A percentile compares a stretch with the other conserved stretches of the same genome.
These are phyloP conservation scores for Micronisus gabar DNA, from an alignment of 2,113 vertebrate species.

Conservation along the genomic window DNA sequence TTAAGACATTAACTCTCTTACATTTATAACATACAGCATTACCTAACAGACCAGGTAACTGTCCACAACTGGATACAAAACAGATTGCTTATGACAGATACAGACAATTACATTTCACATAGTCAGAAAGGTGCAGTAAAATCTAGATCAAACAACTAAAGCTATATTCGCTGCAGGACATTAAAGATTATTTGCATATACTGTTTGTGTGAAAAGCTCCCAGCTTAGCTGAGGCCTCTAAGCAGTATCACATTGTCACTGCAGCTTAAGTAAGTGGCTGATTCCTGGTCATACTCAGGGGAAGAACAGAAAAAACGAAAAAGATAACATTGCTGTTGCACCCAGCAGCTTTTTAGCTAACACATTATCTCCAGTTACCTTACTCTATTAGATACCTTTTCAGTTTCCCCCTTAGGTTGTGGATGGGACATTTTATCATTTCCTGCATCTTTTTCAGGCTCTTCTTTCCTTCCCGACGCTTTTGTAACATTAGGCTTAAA, in stretches of 20 bases:
- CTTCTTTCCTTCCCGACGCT: slow-evolving; percentile 20
- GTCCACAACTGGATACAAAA: not conserved
- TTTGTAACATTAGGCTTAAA: slow-evolving; percentile 44
- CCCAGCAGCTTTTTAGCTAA: not conserved
- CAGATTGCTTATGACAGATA: not conserved
- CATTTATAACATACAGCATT: not conserved
- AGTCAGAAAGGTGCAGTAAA: not conserved
- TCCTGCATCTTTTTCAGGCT: not conserved
- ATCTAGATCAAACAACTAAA: not conserved
- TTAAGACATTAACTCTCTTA: not conserved
- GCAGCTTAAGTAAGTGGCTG: not conserved
- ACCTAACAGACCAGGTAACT: not conserved
- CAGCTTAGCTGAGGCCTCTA: not conserved
- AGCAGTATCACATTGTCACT: not conserved
- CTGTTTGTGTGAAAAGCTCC: not conserved
- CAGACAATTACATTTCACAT: not conserved
- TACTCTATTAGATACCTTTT: slow-evolving; percentile 35
- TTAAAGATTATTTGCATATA: not conserved
- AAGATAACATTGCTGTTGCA: not conserved
- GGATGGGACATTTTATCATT: not conserved
- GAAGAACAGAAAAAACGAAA: not conserved
- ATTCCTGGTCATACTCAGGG: not conserved
- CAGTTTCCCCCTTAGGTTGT: not conserved
- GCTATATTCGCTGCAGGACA: not conserved
- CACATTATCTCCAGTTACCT: not conserved